Conservation (phyloP, 2,797 vertebrate genomes). For the Meda fulgida region DNA sequence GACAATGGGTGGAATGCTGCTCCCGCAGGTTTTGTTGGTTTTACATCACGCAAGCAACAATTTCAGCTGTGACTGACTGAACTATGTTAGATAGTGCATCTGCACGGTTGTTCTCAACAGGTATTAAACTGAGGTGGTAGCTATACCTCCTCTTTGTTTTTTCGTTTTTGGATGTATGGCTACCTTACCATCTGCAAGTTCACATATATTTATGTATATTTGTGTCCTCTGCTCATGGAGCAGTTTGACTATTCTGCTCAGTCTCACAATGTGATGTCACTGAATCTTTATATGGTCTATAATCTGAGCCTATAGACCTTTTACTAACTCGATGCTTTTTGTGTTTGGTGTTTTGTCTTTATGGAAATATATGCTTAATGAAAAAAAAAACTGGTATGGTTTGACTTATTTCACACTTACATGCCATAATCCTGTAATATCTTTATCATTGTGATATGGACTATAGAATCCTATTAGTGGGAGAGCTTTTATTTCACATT, state of each 20-base stretch:
- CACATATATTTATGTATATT: constrained; percentile 9
- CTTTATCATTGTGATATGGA: neutral
- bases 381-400: neutral
- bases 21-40: constrained; percentile 3
- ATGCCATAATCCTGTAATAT: neutral
- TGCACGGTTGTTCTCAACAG: constrained; percentile 2
- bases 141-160: constrained; percentile 25
- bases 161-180: neutral
- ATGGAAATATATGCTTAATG: constrained; percentile 16
- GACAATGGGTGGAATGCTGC: neutral
- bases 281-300: constrained; percentile 39
- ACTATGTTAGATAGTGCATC: neutral
- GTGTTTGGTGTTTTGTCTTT: constrained; percentile 33
- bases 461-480: neutral
- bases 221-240: constrained; percentile 16
- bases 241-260: neutral
- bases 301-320: constrained; percentile 25
- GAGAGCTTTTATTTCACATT: neutral
- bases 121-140: constrained; percentile 8
- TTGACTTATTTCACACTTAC: constrained; percentile 6
- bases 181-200: neutral
- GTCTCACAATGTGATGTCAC: constrained; percentile 37
- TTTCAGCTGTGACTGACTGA: neutral
- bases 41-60: constrained; percentile 12
- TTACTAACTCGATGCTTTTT: constrained; percentile 16